These are phyloP conservation scores for Hoplodrina blanda DNA, from an alignment of 2,888 invertebrate genomes.

Conservation along the genomic window DNA sequence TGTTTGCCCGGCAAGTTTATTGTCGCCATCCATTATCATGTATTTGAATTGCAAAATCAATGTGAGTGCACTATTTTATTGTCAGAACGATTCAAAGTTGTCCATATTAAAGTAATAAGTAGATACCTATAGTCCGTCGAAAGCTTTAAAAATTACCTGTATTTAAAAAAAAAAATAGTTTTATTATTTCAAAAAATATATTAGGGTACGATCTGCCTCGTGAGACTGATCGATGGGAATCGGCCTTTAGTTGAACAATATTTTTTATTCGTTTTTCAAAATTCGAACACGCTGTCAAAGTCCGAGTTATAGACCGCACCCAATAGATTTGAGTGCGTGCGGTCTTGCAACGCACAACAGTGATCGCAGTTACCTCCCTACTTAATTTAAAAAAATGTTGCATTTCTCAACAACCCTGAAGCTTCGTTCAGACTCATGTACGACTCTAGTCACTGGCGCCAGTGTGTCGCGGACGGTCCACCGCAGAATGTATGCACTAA, in stretches of 20 bases:
- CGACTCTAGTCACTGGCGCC: constrained; percentile 48
- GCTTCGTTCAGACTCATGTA: constrained; percentile 27
- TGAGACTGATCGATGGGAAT: too few relatives aligned
- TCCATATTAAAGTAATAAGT: not conserved
- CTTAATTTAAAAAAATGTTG: not conserved
- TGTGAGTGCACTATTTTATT: not conserved
- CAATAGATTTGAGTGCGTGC: too few relatives aligned
- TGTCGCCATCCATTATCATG: constrained; percentile 5
- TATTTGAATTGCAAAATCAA: constrained; percentile 15
- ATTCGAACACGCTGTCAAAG: not conserved
- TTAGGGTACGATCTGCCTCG: too few relatives aligned
- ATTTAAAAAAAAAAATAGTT: too few relatives aligned
- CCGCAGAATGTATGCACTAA: constrained; percentile 35
- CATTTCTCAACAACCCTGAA: constrained; percentile 47
- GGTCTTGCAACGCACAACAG: too few relatives aligned
- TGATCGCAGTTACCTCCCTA: too few relatives aligned
- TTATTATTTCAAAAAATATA: too few relatives aligned
- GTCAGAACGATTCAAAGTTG: not conserved
- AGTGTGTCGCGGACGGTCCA: constrained; percentile 33
- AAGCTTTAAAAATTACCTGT: not conserved
- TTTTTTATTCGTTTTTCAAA: not conserved
- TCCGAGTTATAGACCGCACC: too few relatives aligned
- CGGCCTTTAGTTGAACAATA: too few relatives aligned
- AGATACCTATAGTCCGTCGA: too few relatives aligned
- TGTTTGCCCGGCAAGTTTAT: constrained; percentile 16